Base-by-base conservation (phyloP, 2,113 vertebrate genomes). In the Glaucidium brasilianum region DNA sequence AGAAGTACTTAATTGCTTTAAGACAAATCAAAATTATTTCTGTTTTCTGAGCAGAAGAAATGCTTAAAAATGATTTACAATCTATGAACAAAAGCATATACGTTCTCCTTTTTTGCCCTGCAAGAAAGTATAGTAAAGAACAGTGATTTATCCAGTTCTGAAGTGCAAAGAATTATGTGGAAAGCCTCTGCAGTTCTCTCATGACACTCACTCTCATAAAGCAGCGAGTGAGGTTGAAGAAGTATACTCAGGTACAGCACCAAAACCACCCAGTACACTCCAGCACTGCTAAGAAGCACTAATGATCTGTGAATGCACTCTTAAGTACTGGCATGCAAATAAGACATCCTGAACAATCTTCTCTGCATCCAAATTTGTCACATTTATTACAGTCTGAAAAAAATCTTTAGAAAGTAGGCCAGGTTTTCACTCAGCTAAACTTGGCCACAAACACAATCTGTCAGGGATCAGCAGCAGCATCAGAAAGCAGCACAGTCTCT, bases 381-480 rank as follows among this genome's bases (percentile, higher is more conserved):
- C 39, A 75, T 86, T 86, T 91, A 84, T 95, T 91, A 80, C 35
- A 92, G 67, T 25, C 53, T 87, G 64, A 80, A 80, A 55, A 43
- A 49, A 84, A 15, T 43, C 60, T 87, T 86, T 55, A 76, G 75
- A 84, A 96, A 93, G 59, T 86, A 95, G 92, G 95, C 83, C 94
- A 95, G 73, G 76, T 87, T 96, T 95, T 91, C 72, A 84, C 63
- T 92, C 79, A 91, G 95, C 64, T 92, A 91, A 92, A 93, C 83
- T 87, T 97, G 96, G 94, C 94, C 76, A 49, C 80, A 81, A 84
- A 75, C 43, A 92, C 88, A 93, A 85, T 93, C 96, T 94, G 92
- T 94, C 92, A 94, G 88, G 83, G 76, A 96, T 92, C 88, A 95
- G 77, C 14, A 19, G 53, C 37, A 74, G 50, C 80, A 93, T 49